Evolutionary conservation across 2,113 vertebrate genomes (phyloP).

Genomic region (Prochilodus magdalenae): DNA sequence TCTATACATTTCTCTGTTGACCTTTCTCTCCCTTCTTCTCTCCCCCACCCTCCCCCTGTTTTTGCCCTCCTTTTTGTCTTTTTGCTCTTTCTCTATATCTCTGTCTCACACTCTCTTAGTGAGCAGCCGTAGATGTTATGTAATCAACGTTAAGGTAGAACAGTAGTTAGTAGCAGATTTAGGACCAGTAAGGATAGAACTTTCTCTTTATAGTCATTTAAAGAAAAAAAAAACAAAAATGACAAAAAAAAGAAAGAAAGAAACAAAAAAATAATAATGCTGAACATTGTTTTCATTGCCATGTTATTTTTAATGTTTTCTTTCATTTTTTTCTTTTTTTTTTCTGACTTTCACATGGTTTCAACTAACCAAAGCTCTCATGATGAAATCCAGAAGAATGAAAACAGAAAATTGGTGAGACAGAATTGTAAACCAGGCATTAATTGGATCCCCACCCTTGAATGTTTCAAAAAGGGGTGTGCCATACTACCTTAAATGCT

Average conservation of each 20-base stretch:
- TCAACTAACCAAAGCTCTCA: constrained; percentile 99
- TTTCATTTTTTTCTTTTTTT: constrained; percentile 72
- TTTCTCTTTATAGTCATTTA: constrained; percentile 87
- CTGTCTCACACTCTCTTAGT: constrained; percentile 84
- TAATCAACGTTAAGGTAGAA: constrained; percentile 90
- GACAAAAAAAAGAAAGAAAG: constrained; percentile 68
- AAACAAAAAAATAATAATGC: constrained; percentile 66
- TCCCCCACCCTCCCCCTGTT: background rate
- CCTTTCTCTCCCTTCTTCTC: constrained; percentile 34
- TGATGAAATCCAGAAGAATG: constrained; percentile 74
- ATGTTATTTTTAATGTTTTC: constrained; percentile 65
- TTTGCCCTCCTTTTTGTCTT: constrained; percentile 61
- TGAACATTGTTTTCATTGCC: constrained; percentile 81
- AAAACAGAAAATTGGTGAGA: constrained; percentile 72
- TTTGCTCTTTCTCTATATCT: constrained; percentile 69
- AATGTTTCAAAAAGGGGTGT: constrained; percentile 89
- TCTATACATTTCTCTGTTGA: constrained; percentile 66
- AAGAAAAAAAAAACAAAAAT: constrained; percentile 71
- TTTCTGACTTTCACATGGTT: constrained; percentile 91
- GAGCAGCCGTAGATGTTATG: constrained; percentile 90
- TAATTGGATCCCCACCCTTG: constrained; percentile 90
- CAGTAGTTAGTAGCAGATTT: constrained; percentile 89
- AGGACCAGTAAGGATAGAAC: constrained; percentile 97
- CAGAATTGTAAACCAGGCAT: constrained; percentile 83
- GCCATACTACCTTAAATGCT: constrained; percentile 99